Base-by-base conservation (phyloP, 2,797 vertebrate species). In the Alosa sapidissima region DNA sequence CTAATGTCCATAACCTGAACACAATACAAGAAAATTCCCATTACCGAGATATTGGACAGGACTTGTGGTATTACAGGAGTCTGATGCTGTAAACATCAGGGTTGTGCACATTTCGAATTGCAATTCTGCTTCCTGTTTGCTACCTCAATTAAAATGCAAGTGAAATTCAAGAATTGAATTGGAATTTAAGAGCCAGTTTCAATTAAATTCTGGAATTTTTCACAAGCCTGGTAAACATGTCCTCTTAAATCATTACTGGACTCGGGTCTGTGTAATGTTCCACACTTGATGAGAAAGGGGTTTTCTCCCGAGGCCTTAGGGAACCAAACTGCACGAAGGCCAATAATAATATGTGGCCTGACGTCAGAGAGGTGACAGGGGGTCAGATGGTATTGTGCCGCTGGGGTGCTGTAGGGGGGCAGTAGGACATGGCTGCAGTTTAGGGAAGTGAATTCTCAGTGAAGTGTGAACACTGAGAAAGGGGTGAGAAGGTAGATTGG, bases 401-500 rank as follows among this genome's bases (percentile, higher is more conserved):
- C 5, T 1, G 65, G 36, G 72, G 72, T 8, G 16, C 8, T 36
- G 28, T 14, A 14, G 65, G 5, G 86, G 83, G 86, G 65, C 55
- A 82, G 65, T 83, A 87, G 81, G 83, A 83, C 83, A 62, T 1
- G 68, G 78, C 84, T 88, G 82, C 82, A 83, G 81, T 88, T 82
- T 55, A 85, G 86, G 83, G 88, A 87, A 58, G 45, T 81, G 83
- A 78, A 82, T 87, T 16, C 21, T 84, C 82, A 52, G 83, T 84
- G 47, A 49, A 84, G 82, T 89, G 85, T 82, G 84, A 88, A 84
- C 85, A 86, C 52, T 83, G 84, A 60, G 86, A 81, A 89, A 88
- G 87, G 87, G 88, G 87, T 90, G 83, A 36, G 84, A n/a, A 87
- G 86, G 84, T 87, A 89, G 88, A 89, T 88, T 87, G 86, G 87